Percentiles rank a stretch among this genome's conserved stretches.
These are phyloP conservation scores for Aulostomus chinensis DNA, from an alignment of 2,797 vertebrate species.

Conservation along the genomic window DNA sequence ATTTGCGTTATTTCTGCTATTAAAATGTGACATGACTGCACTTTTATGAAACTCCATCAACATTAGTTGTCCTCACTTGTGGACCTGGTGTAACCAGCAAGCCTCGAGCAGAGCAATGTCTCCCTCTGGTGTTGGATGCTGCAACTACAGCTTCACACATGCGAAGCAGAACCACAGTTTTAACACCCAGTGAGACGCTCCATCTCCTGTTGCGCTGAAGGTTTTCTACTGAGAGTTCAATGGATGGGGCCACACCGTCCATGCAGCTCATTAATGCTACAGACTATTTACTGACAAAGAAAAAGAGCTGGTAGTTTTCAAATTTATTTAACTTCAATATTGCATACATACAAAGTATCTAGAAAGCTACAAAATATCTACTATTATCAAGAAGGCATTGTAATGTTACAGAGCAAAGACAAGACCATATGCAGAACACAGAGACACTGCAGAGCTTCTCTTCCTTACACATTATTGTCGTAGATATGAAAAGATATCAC, in stretches of 20 bases:
- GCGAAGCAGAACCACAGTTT: too few relatives aligned
- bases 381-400: constrained; percentile 99
- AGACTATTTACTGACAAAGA: not conserved
- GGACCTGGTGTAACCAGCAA: too few relatives aligned
- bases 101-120: too few relatives aligned
- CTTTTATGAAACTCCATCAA: too few relatives aligned
- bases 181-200: constrained; percentile 6
- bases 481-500: constrained; percentile 97
- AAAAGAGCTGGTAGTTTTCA: constrained; percentile 59
- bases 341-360: constrained; percentile 99
- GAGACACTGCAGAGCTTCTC: constrained; percentile 86
- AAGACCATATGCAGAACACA: constrained; percentile 98
- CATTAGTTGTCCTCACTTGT: too few relatives aligned
- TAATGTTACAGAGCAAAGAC: constrained; percentile 99
- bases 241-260: too few relatives aligned
- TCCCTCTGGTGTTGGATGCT: constrained; percentile 61
- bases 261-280: too few relatives aligned
- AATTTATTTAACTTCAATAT: constrained; percentile 99
- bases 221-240: too few relatives aligned
- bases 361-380: constrained; percentile 99
- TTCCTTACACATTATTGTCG: constrained; percentile 87
- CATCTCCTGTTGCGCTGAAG: constrained; percentile 49
- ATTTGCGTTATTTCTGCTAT: not conserved
- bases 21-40: not conserved
- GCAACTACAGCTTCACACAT: too few relatives aligned